Percentiles rank a stretch among this genome's conserved stretches.
Evolutionary conservation across 2,113 vertebrate genomes (phyloP).

Genomic region (Brachyhypopomus gauderio): DNA sequence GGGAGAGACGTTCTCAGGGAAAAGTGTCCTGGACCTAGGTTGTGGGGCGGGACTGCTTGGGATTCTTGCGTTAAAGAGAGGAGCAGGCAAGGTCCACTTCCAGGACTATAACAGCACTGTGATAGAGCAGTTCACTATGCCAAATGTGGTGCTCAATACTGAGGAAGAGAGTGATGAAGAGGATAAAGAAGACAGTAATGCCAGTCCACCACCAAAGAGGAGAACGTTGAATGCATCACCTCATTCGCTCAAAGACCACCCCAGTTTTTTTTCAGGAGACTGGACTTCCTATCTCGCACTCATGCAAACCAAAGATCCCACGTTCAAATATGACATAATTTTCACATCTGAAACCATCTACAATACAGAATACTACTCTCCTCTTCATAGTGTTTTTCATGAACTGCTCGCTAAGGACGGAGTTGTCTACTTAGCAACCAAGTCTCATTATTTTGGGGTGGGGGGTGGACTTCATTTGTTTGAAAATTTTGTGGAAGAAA

Average conservation of each 20-base stretch:
- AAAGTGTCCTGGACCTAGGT: conserved; percentile 87
- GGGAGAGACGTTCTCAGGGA: conserved; percentile 75
- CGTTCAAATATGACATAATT: conserved; percentile 84
- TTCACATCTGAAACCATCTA: conserved; percentile 96
- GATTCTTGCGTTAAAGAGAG: conserved; percentile 80
- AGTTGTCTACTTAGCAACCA: conserved; percentile 85
- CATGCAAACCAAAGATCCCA: conserved; percentile 65
- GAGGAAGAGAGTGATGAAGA: conserved; percentile 25
- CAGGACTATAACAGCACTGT: conserved; percentile 96
- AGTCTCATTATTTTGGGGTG: conserved; percentile 94
- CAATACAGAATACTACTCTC: conserved; percentile 82
- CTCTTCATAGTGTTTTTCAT: conserved; percentile 80
- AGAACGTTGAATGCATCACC: conserved; percentile 59
- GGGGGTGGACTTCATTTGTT: conserved; percentile 89
- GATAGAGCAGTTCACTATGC: conserved; percentile 88
- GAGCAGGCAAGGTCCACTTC: conserved; percentile 84
- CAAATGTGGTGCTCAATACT: conserved; percentile 83
- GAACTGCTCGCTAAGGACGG: conserved; percentile 78
- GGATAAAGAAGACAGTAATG: conserved; percentile 1
- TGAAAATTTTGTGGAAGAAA: conserved; percentile 80
- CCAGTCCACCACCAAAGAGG: conserved; percentile 58
- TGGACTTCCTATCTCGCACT: conserved; percentile 85
- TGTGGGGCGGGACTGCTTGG: conserved; percentile 92
- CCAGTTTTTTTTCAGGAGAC: conserved; percentile 90
- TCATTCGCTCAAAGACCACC: conserved; percentile 59